These are phyloP conservation scores for Ceyx melanurus DNA, from an alignment of 2,113 vertebrate species.

Conservation along the genomic window DNA sequence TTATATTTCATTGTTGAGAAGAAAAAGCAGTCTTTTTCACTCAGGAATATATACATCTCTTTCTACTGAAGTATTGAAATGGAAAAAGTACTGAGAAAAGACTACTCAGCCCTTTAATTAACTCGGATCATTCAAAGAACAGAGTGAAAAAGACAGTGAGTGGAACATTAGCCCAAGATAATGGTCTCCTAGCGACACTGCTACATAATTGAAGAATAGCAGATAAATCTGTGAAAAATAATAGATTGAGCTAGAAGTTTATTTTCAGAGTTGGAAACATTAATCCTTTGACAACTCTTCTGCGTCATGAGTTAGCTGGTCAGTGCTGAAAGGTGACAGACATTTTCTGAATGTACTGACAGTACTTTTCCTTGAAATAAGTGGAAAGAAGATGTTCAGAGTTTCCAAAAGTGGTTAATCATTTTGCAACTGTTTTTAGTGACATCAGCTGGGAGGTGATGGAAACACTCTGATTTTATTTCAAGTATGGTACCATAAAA, in stretches of 20 bases:
- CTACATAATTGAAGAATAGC: not conserved
- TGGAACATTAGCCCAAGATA: not conserved
- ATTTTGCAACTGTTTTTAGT: not conserved
- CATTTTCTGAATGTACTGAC: not conserved
- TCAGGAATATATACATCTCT: not conserved
- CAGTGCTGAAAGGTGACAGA: not conserved
- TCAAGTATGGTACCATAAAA: accelerated
- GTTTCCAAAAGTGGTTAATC: not conserved
- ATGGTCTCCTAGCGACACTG: not conserved
- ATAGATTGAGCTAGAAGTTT: not conserved
- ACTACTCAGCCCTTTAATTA: not conserved
- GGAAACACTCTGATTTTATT: not conserved
- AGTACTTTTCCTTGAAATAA: not conserved
- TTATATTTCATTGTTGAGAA: not conserved
- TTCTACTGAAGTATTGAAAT: not conserved
- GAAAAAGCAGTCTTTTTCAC: not conserved
- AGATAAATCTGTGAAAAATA: conserved; percentile 3
- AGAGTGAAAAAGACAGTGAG: not conserved
- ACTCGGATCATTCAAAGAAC: not conserved
- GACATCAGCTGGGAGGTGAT: not conserved
- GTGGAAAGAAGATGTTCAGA: not conserved
- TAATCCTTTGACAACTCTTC: not conserved
- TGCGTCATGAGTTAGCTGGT: not conserved
- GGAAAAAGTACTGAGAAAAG: not conserved
- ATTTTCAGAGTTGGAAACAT: not conserved